Evolutionary conservation across 2,888 invertebrate species (phyloP).

Genomic region (Amphipyra tragopoginis): DNA sequence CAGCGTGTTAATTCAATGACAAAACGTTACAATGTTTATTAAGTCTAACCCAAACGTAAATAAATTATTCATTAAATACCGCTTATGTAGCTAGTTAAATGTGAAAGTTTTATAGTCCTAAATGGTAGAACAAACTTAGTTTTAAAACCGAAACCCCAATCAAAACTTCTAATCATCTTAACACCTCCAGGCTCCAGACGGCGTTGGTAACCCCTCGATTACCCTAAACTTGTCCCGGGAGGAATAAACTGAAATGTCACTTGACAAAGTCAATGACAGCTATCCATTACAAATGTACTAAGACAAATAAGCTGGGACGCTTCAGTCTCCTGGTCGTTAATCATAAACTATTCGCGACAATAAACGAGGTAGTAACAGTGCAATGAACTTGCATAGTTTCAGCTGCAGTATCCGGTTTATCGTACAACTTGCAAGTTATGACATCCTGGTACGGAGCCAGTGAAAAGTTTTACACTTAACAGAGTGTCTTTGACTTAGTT

Average conservation of each 20-base stretch:
- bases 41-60: slow-evolving; percentile 13
- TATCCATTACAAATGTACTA: slow-evolving; percentile 47
- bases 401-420: slow-evolving; percentile 44
- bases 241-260: slow-evolving; percentile 46
- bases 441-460: slow-evolving; percentile 46
- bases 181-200: slow-evolving; percentile 46
- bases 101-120: slow-evolving; percentile 25
- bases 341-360: slow-evolving; percentile 29
- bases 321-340: slow-evolving; percentile 29
- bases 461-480: slow-evolving; percentile 57
- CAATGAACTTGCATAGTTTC: slow-evolving; percentile 33
- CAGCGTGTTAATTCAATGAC: slow-evolving; percentile 25
- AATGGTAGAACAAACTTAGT: slow-evolving; percentile 43
- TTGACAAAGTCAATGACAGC: slow-evolving; percentile 50
- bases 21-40: slow-evolving; percentile 20
- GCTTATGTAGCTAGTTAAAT: slow-evolving; percentile 24
- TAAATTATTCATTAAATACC: slow-evolving; percentile 14
- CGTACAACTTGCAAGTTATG: slow-evolving; percentile 52
- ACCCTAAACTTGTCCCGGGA: slow-evolving; percentile 47
- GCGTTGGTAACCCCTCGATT: slow-evolving; percentile 45
- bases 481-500: slow-evolving; percentile 58
- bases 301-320: slow-evolving; percentile 30
- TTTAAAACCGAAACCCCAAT: slow-evolving; percentile 48
- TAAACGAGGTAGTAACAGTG: slow-evolving; percentile 22
- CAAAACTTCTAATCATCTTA: slow-evolving; percentile 53